phyloP scores from a whole-genome alignment of 2,113 vertebrate species.

The Pomatorhinus ruficollis region DNA sequence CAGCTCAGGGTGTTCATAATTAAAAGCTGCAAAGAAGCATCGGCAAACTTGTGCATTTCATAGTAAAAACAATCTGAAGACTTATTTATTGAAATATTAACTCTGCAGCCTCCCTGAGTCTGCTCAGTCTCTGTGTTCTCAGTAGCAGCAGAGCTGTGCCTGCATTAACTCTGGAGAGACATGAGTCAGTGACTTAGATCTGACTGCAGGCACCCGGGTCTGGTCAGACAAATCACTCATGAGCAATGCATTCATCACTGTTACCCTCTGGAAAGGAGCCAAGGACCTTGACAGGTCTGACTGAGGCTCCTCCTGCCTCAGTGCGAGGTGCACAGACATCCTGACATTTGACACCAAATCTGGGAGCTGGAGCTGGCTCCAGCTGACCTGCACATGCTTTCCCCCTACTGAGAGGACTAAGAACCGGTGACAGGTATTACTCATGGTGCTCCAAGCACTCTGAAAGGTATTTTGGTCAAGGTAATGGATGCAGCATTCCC shows the following conservation, averaged over 20 bases:
- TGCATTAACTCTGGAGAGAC: neutral
- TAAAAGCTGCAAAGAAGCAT: constrained; percentile 1
- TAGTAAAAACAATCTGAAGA: neutral
- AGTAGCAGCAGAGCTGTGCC: neutral
- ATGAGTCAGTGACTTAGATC: neutral
- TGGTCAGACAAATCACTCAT: neutral
- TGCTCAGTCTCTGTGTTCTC: neutral
- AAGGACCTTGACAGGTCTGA: neutral
- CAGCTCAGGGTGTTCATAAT: neutral
- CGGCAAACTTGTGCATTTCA: neutral
- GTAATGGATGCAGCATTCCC: neutral
- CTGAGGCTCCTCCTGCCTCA: neutral
- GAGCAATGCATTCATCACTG: neutral
- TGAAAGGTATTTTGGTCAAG: neutral
- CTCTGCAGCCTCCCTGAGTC: neutral
- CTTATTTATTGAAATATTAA: neutral
- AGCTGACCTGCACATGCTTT: neutral
- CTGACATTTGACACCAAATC: neutral
- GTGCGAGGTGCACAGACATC: neutral
- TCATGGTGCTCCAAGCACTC: neutral
- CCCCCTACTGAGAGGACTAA: neutral
- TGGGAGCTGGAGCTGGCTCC: neutral
- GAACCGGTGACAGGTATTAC: neutral
- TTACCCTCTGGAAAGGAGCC: neutral
- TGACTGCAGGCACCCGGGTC: neutral